These are phyloP conservation scores for Pseudochromis fuscus DNA, from an alignment of 2,797 vertebrate genomes.

Conservation along the genomic window DNA sequence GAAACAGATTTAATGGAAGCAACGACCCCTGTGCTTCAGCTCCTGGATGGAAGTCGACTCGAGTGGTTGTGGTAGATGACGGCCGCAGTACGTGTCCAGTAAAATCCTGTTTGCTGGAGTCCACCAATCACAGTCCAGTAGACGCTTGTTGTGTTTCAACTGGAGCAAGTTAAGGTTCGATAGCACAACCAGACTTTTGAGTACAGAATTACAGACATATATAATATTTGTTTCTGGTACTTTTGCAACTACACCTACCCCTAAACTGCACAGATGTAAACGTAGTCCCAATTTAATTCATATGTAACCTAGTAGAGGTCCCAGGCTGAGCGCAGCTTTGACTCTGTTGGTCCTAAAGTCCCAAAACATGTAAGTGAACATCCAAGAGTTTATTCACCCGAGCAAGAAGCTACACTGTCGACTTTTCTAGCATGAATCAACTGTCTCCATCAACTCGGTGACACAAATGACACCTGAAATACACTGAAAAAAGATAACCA, in stretches of 20 bases:
- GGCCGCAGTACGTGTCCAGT: not conserved
- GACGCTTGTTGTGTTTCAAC: not conserved
- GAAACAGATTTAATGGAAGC: not conserved
- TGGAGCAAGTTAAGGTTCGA: not conserved
- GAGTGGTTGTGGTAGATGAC: not conserved
- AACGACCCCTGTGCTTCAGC: not conserved
- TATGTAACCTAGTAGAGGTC: not conserved
- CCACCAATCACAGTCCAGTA: not conserved
- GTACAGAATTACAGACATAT: not conserved
- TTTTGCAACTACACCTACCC: not conserved
- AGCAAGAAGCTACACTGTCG: not conserved
- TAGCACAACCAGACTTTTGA: slow-evolving; percentile 9
- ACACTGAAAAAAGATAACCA: slow-evolving; percentile 32
- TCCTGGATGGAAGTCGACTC: slow-evolving; percentile 1
- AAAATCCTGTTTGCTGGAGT: not conserved
- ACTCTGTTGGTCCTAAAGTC: not conserved
- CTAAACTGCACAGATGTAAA: not conserved
- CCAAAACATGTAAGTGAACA: too few species aligned
- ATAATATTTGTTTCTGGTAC: not conserved
- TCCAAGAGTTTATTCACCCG: too few species aligned
- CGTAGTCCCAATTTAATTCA: not conserved
- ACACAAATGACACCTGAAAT: slow-evolving; percentile 25
- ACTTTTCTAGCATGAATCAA: slow-evolving; percentile 30
- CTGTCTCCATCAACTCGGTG: not conserved
- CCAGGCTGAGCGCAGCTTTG: not conserved